Evolutionary conservation across 2,797 vertebrate genomes (phyloP).

Genomic region (Distichodus sexfasciatus): DNA sequence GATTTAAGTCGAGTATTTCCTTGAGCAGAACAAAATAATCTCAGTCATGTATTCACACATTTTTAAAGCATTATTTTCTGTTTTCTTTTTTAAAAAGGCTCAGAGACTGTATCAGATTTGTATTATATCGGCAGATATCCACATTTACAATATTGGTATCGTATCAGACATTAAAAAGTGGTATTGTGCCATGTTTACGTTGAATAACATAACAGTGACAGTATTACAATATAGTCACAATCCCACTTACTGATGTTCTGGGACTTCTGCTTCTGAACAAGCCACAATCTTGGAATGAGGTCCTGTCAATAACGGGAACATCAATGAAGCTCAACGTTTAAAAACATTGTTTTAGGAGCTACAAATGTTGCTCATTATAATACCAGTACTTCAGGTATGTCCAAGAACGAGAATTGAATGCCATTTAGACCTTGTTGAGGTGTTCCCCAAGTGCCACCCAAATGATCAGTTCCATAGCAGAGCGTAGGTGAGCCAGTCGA

Average conservation of each 20-base stretch:
- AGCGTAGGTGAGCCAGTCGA: slow-evolving; percentile 67
- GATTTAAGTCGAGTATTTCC: too few relatives aligned
- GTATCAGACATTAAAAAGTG: too few relatives aligned
- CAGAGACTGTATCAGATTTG: too few relatives aligned
- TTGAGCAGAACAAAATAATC: too few relatives aligned
- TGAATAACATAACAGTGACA: background rate
- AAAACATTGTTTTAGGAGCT: background rate
- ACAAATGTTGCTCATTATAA: background rate
- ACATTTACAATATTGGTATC: too few relatives aligned
- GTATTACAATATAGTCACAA: background rate
- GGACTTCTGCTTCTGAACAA: slow-evolving; percentile 71
- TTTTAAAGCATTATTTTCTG: too few relatives aligned
- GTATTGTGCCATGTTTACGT: background rate
- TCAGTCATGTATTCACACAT: too few relatives aligned
- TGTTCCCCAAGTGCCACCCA: slow-evolving; percentile 64
- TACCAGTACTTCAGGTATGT: too few relatives aligned
- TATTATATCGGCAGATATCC: too few relatives aligned
- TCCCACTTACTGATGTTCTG: slow-evolving; percentile 67
- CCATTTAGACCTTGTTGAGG: slow-evolving; percentile 62
- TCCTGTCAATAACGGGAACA: slow-evolving; percentile 52
- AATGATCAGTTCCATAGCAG: slow-evolving; percentile 73
- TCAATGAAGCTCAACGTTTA: background rate
- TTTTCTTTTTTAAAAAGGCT: too few relatives aligned
- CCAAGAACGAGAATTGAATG: background rate
- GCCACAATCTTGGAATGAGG: slow-evolving; percentile 73